These are phyloP conservation scores for Dinoponera quadriceps DNA, from an alignment of 1,140 invertebrate genomes.

Conservation along the genomic window DNA sequence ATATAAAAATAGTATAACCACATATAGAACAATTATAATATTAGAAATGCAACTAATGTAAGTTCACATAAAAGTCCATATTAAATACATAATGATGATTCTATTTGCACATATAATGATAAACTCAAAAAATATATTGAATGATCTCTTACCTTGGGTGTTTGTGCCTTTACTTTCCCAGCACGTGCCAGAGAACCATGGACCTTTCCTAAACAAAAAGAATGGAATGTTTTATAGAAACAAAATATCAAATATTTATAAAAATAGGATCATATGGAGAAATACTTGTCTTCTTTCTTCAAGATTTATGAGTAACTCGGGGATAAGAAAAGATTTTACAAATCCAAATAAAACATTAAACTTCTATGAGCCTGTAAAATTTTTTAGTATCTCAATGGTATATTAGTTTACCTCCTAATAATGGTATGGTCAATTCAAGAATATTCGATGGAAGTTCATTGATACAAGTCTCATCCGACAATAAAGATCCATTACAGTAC, in stretches of 20 bases:
- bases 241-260: too few species aligned
- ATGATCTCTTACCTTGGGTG: slow-evolving; percentile 93
- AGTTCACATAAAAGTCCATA: slow-evolving; percentile 24
- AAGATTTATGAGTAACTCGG: too few species aligned
- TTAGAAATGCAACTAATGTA: background rate
- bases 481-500: slow-evolving; percentile 90
- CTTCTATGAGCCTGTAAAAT: background rate
- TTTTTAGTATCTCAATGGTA: background rate
- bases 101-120: slow-evolving; percentile 10
- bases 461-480: slow-evolving; percentile 90
- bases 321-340: too few species aligned
- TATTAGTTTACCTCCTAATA: slow-evolving; percentile 92
- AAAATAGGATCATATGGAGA: too few species aligned
- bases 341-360: too few species aligned
- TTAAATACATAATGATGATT: slow-evolving; percentile 11
- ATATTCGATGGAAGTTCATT: slow-evolving; percentile 88
- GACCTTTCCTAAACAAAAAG: slow-evolving; percentile 91
- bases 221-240: background rate
- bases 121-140: background rate
- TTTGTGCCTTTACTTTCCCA: slow-evolving; percentile 99
- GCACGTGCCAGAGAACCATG: slow-evolving; percentile 99
- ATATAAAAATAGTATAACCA: background rate
- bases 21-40: background rate
- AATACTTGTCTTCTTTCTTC: too few species aligned
- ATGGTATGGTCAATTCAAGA: slow-evolving; percentile 93